Evolutionary conservation across 2,797 vertebrate genomes (phyloP).

Genomic region (Glyptemys insculpta): DNA sequence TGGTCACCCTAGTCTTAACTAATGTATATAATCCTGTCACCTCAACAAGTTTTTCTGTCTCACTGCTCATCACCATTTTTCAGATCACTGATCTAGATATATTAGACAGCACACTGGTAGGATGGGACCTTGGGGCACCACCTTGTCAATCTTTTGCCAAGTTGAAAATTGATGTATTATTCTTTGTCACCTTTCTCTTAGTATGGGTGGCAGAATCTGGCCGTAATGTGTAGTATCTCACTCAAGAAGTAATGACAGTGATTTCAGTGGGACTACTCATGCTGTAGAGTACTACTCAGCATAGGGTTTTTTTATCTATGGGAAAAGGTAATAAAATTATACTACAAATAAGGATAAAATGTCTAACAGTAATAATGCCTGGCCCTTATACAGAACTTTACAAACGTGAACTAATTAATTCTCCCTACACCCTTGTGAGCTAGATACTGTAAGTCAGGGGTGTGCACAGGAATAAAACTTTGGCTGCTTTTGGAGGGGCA

Average conservation of each 20-base stretch:
- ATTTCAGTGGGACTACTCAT: background rate
- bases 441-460: background rate
- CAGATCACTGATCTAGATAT: background rate
- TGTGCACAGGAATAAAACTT: too few relatives aligned
- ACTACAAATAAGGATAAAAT: background rate
- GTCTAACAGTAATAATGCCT: background rate
- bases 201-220: background rate
- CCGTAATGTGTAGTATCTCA: background rate
- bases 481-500: too few relatives aligned
- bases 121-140: background rate
- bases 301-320: background rate
- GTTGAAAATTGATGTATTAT: background rate
- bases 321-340: background rate
- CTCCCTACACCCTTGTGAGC: background rate
- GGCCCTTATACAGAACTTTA: background rate
- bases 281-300: background rate
- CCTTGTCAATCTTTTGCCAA: background rate
- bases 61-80: background rate
- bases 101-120: background rate
- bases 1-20: background rate
- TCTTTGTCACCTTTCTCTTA: background rate
- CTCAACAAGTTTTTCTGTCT: slow-evolving; percentile 11
- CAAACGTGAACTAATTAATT: background rate
- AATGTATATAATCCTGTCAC: background rate
- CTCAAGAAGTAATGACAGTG: background rate